Conservation (phyloP, 2,888 invertebrate species). For the Venusia cambrica region DNA sequence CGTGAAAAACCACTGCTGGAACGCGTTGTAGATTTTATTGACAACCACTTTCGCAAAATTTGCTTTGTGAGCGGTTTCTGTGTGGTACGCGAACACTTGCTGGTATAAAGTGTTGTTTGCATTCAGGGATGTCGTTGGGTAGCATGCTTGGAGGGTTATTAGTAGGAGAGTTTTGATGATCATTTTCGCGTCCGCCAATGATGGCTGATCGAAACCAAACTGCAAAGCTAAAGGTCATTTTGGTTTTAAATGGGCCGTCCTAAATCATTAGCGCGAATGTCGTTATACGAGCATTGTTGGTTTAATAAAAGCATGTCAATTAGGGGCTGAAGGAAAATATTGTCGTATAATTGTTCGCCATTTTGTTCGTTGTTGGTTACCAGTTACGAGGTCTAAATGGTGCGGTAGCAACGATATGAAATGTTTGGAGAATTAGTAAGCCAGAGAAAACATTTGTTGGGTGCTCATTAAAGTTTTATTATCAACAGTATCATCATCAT, state of each 20-base stretch:
- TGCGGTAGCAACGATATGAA: conserved; percentile 13
- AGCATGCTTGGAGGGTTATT: conserved; percentile 36
- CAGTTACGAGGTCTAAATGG: conserved; percentile 9
- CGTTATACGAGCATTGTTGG: conserved; percentile 46
- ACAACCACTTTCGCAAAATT: conserved; percentile 60
- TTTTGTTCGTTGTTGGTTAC: conserved; percentile 28
- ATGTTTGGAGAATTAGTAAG: conserved; percentile 8
- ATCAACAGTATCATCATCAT: no score
- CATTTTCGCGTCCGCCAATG: conserved; percentile 34
- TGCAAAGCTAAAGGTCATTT: conserved; percentile 48
- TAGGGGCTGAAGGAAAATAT: conserved; percentile 62
- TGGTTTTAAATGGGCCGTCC: conserved; percentile 39
- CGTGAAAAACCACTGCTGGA: conserved; percentile 69
- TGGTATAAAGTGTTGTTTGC: conserved; percentile 35
- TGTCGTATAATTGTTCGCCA: conserved; percentile 52
- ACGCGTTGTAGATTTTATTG: conserved; percentile 60
- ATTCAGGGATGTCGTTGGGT: conserved; percentile 24
- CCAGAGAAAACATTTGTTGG: conserved; percentile 7
- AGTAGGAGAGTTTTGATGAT: conserved; percentile 31
- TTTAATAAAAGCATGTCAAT: conserved; percentile 67
- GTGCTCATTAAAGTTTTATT: no score
- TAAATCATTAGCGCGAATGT: conserved; percentile 59
- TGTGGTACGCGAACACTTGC: conserved; percentile 56
- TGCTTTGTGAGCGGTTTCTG: conserved; percentile 49
- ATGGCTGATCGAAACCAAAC: conserved; percentile 35